Evolutionary conservation across 2,888 invertebrate species (phyloP).

Genomic region (Anthophora plumipes): DNA sequence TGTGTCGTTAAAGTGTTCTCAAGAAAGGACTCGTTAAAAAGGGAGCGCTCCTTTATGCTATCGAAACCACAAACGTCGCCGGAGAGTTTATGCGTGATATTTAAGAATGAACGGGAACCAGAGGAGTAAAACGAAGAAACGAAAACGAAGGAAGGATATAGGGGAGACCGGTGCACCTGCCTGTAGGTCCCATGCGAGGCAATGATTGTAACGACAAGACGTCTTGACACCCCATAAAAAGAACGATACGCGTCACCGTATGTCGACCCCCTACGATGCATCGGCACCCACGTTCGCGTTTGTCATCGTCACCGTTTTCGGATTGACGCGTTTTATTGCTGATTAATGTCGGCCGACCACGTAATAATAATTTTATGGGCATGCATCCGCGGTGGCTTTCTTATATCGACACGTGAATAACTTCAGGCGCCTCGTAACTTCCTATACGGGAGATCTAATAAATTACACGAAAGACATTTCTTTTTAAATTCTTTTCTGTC

Average conservation of each 20-base stretch:
- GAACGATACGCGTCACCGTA: constrained; percentile 58
- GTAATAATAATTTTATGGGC: constrained; percentile 55
- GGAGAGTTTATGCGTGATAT: constrained; percentile 41
- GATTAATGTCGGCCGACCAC: constrained; percentile 50
- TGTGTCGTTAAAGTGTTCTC: background rate
- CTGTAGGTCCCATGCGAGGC: constrained; percentile 42
- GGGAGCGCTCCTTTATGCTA: background rate
- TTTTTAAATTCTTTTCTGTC: too few species aligned
- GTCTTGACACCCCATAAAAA: constrained; percentile 65
- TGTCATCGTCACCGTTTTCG: constrained; percentile 53
- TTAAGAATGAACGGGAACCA: constrained; percentile 45
- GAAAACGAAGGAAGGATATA: constrained; percentile 38
- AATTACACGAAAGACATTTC: background rate
- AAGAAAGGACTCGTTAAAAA: background rate
- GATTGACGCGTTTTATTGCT: constrained; percentile 52
- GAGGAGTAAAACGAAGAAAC: constrained; percentile 20
- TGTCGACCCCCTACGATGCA: constrained; percentile 64
- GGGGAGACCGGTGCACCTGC: constrained; percentile 58
- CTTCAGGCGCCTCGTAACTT: constrained; percentile 4
- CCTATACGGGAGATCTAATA: background rate
- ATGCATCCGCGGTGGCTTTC: constrained; percentile 20
- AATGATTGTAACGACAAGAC: constrained; percentile 65
- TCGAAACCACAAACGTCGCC: constrained; percentile 12
- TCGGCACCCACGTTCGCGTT: constrained; percentile 63
- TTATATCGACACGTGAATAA: background rate